Percentiles rank a stretch among this genome's conserved stretches.
phyloP scores from a whole-genome alignment of 2,797 vertebrate genomes.

The Danio aesculapii region DNA sequence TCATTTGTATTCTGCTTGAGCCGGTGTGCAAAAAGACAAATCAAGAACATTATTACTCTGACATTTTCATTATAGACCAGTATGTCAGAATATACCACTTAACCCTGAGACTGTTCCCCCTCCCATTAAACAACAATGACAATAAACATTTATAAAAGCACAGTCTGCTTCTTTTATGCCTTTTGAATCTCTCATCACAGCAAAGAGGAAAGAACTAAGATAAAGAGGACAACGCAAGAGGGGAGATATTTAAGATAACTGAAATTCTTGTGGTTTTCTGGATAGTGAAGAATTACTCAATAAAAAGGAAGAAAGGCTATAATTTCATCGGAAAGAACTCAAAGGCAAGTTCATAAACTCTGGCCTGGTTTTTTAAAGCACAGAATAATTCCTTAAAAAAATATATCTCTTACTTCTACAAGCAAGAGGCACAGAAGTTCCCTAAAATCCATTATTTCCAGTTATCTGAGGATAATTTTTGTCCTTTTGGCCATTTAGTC shows the following conservation, averaged over 20 bases:
- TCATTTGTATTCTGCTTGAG: conserved; percentile 22
- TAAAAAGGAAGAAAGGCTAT: conserved; percentile 14
- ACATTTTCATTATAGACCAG: conserved; percentile 32
- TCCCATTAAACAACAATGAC: not conserved
- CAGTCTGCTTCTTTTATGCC: not conserved
- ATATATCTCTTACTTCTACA: not conserved
- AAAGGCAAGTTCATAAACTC: conserved; percentile 21
- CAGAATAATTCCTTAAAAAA: conserved; percentile 30
- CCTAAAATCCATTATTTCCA: conserved; percentile 56
- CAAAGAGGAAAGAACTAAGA: not conserved
- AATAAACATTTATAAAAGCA: conserved; percentile 12
- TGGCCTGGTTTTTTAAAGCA: not conserved
- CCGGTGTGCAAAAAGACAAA: not conserved
- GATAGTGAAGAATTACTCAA: conserved; percentile 23
- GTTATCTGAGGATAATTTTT: conserved; percentile 58
- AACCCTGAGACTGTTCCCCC: not conserved
- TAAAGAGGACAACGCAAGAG: not conserved
- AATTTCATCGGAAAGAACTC: conserved; percentile 17
- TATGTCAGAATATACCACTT: conserved; percentile 1
- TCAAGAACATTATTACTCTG: conserved; percentile 10
- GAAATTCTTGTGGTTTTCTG: not conserved
- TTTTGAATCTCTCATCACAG: conserved; percentile 10
- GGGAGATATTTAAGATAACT: conserved; percentile 24
- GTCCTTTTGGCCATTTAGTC: conserved; percentile 48
- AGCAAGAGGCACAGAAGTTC: not conserved